Base-by-base conservation (phyloP, 1,140 invertebrate species). In the Brachionus sp. region DNA sequence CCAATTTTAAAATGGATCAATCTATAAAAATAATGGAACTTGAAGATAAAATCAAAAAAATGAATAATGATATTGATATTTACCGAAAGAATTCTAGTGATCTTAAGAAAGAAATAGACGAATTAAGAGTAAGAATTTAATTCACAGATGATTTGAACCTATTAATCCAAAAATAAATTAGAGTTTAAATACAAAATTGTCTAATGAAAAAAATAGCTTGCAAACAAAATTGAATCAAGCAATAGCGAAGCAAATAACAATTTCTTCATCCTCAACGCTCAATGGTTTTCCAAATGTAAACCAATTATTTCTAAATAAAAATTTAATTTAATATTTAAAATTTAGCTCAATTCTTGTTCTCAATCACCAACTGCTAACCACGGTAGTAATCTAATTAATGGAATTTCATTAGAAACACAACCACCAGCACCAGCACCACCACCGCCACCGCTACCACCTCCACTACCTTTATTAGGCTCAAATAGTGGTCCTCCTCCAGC, bases 361-460 rank as follows among this genome's bases (percentile, higher is more conserved):
- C 29, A 29, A 29, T 29, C 29, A 29, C 3, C 29, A 29, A 29
- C 1, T 29, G 3, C 29, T 29, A 29, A 3, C 29, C 29, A 29
- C 1, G 29, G 29, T 29, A 29, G 29, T 29, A 29, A 29, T 3
- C 29, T 29, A 29, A 29, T 29, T 29, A 46, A 46, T 16, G n/a
- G 44, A 13, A 16, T 46, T 46, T 5, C 44, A 46, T 23, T 23
- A 68, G 77, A 75, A 33, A 33, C 64, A 2, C 29, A 29, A 29
- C 29, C 1, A 2, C 82, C 83, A n/a, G n/a, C 44, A 66, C 84
- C 84, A 19, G 85, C 86, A 16, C 86, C 85, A 2, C 85, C 86
- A 9, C 85, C 84, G 16, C 83, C 83, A 35, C 10, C 4, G 5
- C 5, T 46, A 5, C 83, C 84, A 13, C 35, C 46, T 50, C 84